Base-by-base conservation (phyloP, 2,113 vertebrate genomes). In the Podarcis raffonei region DNA sequence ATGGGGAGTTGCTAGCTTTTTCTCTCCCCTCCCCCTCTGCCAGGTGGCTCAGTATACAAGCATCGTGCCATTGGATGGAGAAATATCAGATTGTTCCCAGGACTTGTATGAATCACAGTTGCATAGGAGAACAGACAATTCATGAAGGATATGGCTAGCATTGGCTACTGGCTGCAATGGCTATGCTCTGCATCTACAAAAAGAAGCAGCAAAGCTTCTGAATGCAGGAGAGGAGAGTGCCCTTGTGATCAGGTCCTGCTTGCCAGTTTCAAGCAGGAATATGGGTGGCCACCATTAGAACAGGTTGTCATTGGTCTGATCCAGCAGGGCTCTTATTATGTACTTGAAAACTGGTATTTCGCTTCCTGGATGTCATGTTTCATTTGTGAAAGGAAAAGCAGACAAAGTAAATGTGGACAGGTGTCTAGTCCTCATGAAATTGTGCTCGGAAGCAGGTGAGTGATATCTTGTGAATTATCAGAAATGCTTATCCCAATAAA, bases 31-130 rank as follows among this genome's bases (percentile, higher is more conserved):
- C 48, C 48, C 48, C 48, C 48, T 53, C 48, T 53, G 48, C 18
- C 3, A 18, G 59, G 59, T 18, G 72, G 89, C 89, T 94, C 91
- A 91, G 48, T 53, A 86, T 75, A 91, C 39, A 89, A 94, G 87
- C 92, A 89, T 90, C 83, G 90, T 39, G 37, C 27, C 83, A 89
- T 87, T 94, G 90, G 89, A 83, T 83, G 25, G 30, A 76, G 81
- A 81, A 39, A 22, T 4, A 20, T 8, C 57, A 77, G n/a, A 59
- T 57, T 35, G 23, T 72, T 22, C 8, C 7, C 20, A 27, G 68
- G 25, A 69, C 1, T 12, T 68, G 39, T 53, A 65, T 16, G 27
- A 42, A 42, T 37, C 16, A 3, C 42, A 3, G 1, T 53, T n/a
- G 39, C 9, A 25, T 4, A 15, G 25, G 32, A 32, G 2, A 30